Conservation (phyloP, 2,797 vertebrate species). For the Schizothorax lantsangensis region DNA sequence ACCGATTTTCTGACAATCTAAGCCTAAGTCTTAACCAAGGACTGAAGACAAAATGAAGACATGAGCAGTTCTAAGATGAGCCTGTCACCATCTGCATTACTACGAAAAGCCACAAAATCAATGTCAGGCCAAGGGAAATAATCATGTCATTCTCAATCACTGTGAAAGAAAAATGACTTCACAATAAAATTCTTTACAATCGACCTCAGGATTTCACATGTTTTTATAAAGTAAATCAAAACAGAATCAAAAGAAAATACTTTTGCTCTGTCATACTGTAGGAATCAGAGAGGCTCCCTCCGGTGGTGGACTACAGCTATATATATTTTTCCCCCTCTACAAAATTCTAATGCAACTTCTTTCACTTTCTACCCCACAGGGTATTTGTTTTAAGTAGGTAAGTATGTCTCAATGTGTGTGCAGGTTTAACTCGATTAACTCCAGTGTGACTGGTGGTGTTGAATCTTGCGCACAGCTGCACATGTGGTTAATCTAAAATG, state of each 20-base stretch:
- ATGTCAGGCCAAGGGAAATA: constrained; percentile 65
- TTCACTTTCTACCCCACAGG: constrained; percentile 9
- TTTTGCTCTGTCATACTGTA: constrained; percentile 31
- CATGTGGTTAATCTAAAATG: constrained; percentile 30
- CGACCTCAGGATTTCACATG: constrained; percentile 9
- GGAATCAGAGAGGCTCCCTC: constrained; percentile 69
- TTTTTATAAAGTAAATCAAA: constrained; percentile 39
- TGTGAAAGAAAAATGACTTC: constrained; percentile 21
- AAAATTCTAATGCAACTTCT: constrained; percentile 15
- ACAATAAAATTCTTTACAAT: constrained; percentile 26
- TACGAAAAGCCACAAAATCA: constrained; percentile 68
- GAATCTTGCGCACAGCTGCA: constrained; percentile 11
- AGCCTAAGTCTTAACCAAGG: not conserved
- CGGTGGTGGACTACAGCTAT: constrained; percentile 61
- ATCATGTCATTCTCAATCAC: constrained; percentile 52
- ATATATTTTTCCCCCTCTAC: not conserved
- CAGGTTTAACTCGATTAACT: constrained; percentile 21
- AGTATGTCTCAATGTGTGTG: not conserved
- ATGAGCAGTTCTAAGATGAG: constrained; percentile 67
- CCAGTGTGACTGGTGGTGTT: not conserved
- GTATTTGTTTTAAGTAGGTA: constrained; percentile 25
- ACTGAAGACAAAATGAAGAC: constrained; percentile 38
- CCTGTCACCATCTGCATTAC: constrained; percentile 71
- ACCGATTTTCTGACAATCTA: not conserved
- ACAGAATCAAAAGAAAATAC: constrained; percentile 53